These are phyloP conservation scores for Galagoides demidoff DNA, from an alignment of 2,797 vertebrate genomes.

Conservation along the genomic window DNA sequence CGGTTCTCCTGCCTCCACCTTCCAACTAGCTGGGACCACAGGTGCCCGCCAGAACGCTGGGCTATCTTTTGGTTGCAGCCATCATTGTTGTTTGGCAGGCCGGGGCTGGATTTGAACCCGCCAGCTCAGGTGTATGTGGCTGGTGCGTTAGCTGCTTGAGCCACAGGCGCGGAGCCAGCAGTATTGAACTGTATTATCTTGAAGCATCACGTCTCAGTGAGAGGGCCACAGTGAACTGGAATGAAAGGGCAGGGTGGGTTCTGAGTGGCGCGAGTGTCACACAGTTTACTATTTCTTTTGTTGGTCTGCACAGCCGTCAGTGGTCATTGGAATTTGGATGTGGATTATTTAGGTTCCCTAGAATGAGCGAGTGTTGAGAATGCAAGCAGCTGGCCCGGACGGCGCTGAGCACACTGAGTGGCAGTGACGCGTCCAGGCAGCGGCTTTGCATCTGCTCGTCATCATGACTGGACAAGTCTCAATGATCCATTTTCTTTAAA, in stretches of 20 bases:
- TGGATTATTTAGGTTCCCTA: background rate
- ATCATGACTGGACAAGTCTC: background rate
- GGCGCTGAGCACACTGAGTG: background rate
- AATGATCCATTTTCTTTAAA: background rate
- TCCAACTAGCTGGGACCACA: too few species aligned
- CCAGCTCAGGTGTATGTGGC: too few species aligned
- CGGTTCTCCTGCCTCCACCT: too few species aligned
- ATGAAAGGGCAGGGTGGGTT: background rate
- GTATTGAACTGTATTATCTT: background rate
- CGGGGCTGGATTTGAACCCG: too few species aligned
- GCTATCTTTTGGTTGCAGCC: too few species aligned
- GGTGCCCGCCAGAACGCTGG: too few species aligned
- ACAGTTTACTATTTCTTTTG: constrained; percentile 33
- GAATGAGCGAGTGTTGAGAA: background rate
- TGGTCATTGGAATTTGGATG: background rate
- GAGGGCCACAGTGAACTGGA: background rate
- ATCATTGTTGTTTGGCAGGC: too few species aligned
- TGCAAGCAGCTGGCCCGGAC: background rate
- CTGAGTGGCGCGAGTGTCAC: background rate
- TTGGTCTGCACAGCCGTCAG: background rate
- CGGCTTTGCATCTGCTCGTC: background rate
- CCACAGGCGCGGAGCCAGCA: too few species aligned
- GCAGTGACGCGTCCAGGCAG: background rate
- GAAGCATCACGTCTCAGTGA: background rate
- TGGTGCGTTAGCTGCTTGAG: too few species aligned